phyloP scores from a whole-genome alignment of 2,113 vertebrate genomes.

The Peucedramus taeniatus region DNA sequence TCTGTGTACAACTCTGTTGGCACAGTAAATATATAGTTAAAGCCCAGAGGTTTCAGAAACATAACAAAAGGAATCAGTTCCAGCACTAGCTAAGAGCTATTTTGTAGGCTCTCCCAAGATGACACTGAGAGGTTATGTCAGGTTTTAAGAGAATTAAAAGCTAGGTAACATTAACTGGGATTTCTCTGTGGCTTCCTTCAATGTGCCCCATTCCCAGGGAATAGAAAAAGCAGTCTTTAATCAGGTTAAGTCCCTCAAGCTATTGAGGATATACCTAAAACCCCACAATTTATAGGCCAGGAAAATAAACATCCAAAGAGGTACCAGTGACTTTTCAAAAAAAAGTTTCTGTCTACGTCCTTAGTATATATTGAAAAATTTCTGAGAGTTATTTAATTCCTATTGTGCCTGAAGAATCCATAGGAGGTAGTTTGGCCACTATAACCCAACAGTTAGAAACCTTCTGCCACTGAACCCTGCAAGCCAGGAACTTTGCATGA shows the following conservation, averaged over 20 bases:
- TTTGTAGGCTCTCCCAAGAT: background rate
- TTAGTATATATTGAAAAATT: background rate
- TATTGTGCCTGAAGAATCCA: background rate
- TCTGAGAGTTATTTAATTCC: background rate
- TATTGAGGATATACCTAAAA: background rate
- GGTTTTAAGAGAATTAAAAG: background rate
- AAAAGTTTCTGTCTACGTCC: background rate
- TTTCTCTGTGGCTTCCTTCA: background rate
- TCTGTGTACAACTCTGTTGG: background rate
- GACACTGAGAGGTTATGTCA: background rate
- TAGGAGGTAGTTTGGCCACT: background rate
- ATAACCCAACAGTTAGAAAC: background rate
- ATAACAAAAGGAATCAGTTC: background rate
- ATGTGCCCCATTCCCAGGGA: background rate
- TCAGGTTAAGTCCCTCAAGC: background rate
- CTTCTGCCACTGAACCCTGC: background rate
- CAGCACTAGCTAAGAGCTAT: background rate
- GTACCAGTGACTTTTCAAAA: background rate
- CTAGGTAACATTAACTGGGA: background rate
- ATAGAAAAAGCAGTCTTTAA: background rate
- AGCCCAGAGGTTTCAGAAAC: background rate
- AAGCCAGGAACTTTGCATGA: background rate
- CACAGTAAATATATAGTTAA: background rate
- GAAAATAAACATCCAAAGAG: background rate
- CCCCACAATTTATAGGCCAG: background rate